Percentiles rank a stretch among this genome's conserved stretches.
These are phyloP conservation scores for Pituophis catenifer DNA, from an alignment of 2,113 vertebrate species.

Conservation along the genomic window DNA sequence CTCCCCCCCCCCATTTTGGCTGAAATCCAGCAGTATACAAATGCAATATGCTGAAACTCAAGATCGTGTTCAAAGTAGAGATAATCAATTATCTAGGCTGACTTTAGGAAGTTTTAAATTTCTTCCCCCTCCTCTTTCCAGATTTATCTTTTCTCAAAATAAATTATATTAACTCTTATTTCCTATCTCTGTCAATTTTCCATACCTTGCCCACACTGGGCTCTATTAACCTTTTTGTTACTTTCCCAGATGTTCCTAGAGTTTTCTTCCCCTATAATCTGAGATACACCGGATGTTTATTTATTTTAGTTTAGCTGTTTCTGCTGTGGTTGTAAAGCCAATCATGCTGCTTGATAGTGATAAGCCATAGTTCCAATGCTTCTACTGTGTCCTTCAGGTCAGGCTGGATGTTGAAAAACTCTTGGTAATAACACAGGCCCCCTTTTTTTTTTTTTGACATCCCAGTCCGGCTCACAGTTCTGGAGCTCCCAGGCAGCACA, in stretches of 20 bases:
- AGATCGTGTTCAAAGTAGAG: background rate
- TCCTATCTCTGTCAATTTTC: background rate
- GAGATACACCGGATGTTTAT: background rate
- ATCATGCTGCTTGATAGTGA: background rate
- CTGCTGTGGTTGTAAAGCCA: background rate
- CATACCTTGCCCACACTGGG: background rate
- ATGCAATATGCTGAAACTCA: background rate
- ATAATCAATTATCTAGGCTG: background rate
- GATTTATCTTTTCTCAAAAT: background rate
- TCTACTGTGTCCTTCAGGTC: background rate
- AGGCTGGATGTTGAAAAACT: background rate
- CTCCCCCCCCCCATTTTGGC: background rate
- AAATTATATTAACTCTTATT: background rate
- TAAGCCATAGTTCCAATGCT: background rate
- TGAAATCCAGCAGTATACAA: background rate
- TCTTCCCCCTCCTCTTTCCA: background rate
- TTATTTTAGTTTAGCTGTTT: background rate
- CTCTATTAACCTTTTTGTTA: background rate
- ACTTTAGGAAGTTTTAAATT: background rate
- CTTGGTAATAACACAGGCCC: background rate
- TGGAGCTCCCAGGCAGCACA: background rate
- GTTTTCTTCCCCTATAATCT: background rate
- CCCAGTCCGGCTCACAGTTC: background rate
- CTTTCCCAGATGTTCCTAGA: background rate
- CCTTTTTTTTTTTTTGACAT: background rate